Evolutionary conservation across 2,797 vertebrate species (phyloP).

Genomic region (Sebastes elongatus): DNA sequence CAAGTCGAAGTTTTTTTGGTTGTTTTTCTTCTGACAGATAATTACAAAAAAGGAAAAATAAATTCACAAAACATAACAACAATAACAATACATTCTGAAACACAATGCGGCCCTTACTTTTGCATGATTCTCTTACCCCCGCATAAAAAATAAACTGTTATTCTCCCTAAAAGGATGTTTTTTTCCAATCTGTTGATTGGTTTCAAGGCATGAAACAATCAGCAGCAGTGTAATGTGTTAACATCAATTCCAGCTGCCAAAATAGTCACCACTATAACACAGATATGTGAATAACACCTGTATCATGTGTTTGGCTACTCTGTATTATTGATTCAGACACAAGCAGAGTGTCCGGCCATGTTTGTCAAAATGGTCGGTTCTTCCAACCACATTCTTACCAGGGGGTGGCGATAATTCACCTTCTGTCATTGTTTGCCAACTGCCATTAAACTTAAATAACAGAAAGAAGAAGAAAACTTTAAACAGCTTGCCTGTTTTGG

Average conservation of each 20-base stretch:
- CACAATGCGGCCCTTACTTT: background rate
- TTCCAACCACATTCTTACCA: background rate
- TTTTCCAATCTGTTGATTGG: background rate
- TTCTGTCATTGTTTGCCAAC: background rate
- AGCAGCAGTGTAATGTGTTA: background rate
- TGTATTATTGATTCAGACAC: background rate
- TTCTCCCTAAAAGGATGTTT: background rate
- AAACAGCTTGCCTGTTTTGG: background rate
- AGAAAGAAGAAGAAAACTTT: background rate
- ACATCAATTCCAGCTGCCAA: background rate
- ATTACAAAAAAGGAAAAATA: background rate
- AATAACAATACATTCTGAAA: background rate
- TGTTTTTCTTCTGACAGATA: background rate
- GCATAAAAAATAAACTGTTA: background rate
- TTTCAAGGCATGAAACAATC: background rate
- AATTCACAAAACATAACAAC: background rate
- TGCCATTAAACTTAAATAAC: background rate
- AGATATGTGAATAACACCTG: background rate
- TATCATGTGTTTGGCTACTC: background rate
- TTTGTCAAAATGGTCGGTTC: background rate
- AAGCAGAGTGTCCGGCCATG: background rate
- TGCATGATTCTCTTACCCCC: background rate
- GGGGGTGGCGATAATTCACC: background rate
- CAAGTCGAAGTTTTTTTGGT: background rate
- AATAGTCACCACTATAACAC: background rate